phyloP scores from a whole-genome alignment of 2,888 invertebrate genomes.

The Eugnorisma glareosa region DNA sequence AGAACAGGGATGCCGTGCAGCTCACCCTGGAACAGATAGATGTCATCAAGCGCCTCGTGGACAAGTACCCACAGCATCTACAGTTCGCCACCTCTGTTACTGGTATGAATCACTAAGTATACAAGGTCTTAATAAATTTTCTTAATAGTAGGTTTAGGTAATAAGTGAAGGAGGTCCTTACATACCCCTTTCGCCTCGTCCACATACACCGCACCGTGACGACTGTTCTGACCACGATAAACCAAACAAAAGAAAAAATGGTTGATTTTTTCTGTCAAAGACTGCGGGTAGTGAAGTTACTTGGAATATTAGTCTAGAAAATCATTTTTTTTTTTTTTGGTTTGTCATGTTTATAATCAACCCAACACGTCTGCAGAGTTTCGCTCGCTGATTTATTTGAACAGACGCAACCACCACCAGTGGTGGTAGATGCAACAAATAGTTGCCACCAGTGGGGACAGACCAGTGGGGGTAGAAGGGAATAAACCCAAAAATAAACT shows the following conservation, averaged over 20 bases:
- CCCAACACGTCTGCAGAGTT: not conserved
- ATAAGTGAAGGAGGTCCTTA: too few species aligned
- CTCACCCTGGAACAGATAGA: conserved; percentile 93
- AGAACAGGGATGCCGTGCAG: conserved; percentile 93
- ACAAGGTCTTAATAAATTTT: not conserved
- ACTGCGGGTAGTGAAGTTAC: not conserved
- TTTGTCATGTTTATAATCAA: not conserved
- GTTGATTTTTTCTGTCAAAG: too few species aligned
- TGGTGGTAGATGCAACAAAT: too few species aligned
- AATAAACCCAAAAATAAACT: too few species aligned
- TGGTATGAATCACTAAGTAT: conserved; percentile 83
- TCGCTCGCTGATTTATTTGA: not conserved
- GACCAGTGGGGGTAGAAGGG: too few species aligned
- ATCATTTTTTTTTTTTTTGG: not conserved
- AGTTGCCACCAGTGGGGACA: too few species aligned
- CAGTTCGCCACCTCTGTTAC: conserved; percentile 92
- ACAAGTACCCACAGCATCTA: conserved; percentile 92
- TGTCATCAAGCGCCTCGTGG: conserved; percentile 93
- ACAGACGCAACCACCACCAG: too few species aligned
- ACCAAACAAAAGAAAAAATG: too few species aligned
- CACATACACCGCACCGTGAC: too few species aligned
- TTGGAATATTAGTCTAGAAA: not conserved
- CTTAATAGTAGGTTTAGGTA: too few species aligned
- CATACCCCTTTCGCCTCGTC: not conserved
- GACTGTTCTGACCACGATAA: too few species aligned